These are phyloP conservation scores for Tachyglossus aculeatus DNA, from an alignment of 2,797 vertebrate species.

Conservation along the genomic window DNA sequence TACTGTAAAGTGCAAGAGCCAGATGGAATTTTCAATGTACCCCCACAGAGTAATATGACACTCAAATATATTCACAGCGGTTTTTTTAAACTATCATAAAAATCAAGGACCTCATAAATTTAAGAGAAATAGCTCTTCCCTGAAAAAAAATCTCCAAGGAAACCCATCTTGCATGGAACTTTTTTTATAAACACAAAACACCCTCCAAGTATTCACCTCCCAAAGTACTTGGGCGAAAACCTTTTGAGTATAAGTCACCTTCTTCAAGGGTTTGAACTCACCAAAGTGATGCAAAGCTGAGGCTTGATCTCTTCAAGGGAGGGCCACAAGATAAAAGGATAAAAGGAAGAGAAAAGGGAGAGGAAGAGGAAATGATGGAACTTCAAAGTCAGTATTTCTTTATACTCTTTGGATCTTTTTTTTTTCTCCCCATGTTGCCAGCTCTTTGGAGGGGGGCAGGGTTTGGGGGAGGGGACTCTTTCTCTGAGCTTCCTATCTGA, in stretches of 20 bases:
- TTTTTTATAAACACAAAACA: neutral
- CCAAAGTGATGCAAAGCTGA: neutral
- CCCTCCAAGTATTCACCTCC: neutral
- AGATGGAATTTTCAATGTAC: too few species aligned
- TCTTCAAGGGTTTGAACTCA: neutral
- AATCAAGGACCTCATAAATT: too few species aligned
- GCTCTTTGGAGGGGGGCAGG: too few species aligned
- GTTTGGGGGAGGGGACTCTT: constrained; percentile 57
- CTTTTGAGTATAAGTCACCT: neutral
- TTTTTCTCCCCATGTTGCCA: constrained; percentile 26
- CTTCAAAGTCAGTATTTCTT: neutral
- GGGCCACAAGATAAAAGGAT: constrained; percentile 1
- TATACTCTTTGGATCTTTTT: neutral
- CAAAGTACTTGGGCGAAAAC: neutral
- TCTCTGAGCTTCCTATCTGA: constrained; percentile 57
- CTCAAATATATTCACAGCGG: too few species aligned
- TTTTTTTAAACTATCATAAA: too few species aligned
- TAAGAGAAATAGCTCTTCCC: too few species aligned
- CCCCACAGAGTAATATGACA: too few species aligned
- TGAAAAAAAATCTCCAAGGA: neutral
- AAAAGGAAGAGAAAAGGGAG: neutral
- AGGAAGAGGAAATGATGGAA: neutral
- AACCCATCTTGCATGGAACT: neutral
- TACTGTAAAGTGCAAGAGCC: too few species aligned
- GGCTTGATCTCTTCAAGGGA: neutral